These are phyloP conservation scores for Agrotis segetum DNA, from an alignment of 2,888 invertebrate species.

Conservation along the genomic window DNA sequence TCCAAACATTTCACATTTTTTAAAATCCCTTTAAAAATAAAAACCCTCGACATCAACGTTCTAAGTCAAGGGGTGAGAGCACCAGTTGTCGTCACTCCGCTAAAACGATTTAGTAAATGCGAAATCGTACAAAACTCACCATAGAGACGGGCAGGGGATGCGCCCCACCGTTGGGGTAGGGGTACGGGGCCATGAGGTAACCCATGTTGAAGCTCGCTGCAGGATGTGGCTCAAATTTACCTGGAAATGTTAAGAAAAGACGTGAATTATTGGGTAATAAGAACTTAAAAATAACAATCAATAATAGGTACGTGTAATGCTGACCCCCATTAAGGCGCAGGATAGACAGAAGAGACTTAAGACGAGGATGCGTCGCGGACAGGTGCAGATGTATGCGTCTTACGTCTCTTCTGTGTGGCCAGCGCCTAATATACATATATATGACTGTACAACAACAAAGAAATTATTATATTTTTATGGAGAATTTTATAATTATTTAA, in stretches of 20 bases:
- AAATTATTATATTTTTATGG: too few species aligned
- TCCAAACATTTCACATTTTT: not conserved
- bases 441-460: too few species aligned
- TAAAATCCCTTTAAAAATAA: conserved; percentile 4
- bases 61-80: conserved; percentile 53
- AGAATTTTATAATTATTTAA: too few species aligned
- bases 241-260: conserved; percentile 85
- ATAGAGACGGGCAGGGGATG: conserved; percentile 96
- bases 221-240: conserved; percentile 95
- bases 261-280: not conserved
- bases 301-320: too few species aligned
- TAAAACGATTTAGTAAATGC: conserved; percentile 64
- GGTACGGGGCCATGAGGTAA: conserved; percentile 97
- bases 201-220: conserved; percentile 97
- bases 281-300: too few species aligned
- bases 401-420: too few species aligned
- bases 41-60: conserved; percentile 17
- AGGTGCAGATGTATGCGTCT: too few species aligned
- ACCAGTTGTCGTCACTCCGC: conserved; percentile 49
- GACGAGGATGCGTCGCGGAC: too few species aligned
- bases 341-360: too few species aligned
- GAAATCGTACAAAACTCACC: conserved; percentile 92
- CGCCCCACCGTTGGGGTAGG: conserved; percentile 97
- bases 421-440: too few species aligned
- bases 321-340: too few species aligned